Percentiles rank a stretch among this genome's conserved stretches.
phyloP scores from a whole-genome alignment of 2,797 vertebrate genomes.

The Coendou prehensilis region DNA sequence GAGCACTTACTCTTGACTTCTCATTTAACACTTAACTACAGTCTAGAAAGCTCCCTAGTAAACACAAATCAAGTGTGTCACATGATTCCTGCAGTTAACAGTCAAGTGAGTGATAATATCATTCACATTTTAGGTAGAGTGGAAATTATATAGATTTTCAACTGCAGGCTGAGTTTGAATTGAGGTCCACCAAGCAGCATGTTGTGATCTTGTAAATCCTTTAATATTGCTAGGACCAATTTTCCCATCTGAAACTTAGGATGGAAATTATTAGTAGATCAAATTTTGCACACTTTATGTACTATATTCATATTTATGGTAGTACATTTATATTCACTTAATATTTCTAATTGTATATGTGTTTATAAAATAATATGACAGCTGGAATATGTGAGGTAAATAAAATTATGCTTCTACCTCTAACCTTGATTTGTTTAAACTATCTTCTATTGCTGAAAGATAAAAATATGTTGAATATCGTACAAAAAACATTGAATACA shows the following conservation, averaged over 20 bases:
- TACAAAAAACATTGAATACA: neutral
- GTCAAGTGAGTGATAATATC: neutral
- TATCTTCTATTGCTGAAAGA: constrained; percentile 40
- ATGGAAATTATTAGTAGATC: constrained; percentile 31
- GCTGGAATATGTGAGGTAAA: constrained; percentile 49
- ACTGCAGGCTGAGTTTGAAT: neutral
- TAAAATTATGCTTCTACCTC: constrained; percentile 35
- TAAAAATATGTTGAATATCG: constrained; percentile 21
- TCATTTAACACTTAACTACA: neutral
- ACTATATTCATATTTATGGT: neutral
- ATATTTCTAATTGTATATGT: constrained; percentile 45
- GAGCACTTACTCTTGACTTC: neutral
- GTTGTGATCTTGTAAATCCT: neutral
- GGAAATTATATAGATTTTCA: neutral
- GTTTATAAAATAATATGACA: constrained; percentile 64
- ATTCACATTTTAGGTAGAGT: constrained; percentile 12
- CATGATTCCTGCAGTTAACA: neutral
- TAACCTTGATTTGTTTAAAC: constrained; percentile 66
- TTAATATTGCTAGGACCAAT: neutral
- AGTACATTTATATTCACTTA: neutral
- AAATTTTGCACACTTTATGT: constrained; percentile 33
- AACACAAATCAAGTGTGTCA: neutral
- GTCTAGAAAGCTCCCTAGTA: neutral
- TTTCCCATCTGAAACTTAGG: neutral
- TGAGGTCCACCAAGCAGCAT: neutral